phyloP scores from a whole-genome alignment of 2,113 vertebrate species.

The Malaclemys terrapin region DNA sequence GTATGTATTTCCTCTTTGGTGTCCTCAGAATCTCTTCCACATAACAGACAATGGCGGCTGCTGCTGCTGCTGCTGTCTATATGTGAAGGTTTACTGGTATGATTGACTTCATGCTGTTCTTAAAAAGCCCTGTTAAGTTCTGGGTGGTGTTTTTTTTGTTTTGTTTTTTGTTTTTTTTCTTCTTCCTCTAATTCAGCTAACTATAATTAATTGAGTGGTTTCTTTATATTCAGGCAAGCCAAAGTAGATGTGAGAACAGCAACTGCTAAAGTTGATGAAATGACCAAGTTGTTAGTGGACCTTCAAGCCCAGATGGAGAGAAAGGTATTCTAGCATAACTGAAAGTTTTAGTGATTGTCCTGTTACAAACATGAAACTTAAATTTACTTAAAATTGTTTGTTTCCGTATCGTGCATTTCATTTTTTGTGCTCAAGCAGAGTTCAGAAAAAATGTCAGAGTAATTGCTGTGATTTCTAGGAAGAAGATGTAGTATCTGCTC shows the following conservation, averaged over 20 bases:
- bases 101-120: background rate
- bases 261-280: constrained; percentile 87
- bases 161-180: background rate
- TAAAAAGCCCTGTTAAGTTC: background rate
- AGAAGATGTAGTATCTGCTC: constrained; percentile 82
- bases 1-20: background rate
- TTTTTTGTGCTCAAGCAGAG: background rate
- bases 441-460: background rate
- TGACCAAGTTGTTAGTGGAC: constrained; percentile 83
- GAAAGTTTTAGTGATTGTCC: background rate
- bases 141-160: background rate
- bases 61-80: background rate
- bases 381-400: background rate
- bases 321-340: constrained; percentile 78
- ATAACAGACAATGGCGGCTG: background rate
- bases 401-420: background rate
- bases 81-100: background rate
- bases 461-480: constrained; percentile 80
- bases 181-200: background rate
- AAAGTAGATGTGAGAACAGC: constrained; percentile 87
- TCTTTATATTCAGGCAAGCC: constrained; percentile 80
- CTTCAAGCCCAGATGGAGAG: constrained; percentile 86
- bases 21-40: background rate
- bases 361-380: accelerated
- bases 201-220: constrained; percentile 15